Percentiles rank a stretch among this genome's conserved stretches.
Conservation (phyloP, 2,113 vertebrate species). For the Pholis gunnellus region DNA sequence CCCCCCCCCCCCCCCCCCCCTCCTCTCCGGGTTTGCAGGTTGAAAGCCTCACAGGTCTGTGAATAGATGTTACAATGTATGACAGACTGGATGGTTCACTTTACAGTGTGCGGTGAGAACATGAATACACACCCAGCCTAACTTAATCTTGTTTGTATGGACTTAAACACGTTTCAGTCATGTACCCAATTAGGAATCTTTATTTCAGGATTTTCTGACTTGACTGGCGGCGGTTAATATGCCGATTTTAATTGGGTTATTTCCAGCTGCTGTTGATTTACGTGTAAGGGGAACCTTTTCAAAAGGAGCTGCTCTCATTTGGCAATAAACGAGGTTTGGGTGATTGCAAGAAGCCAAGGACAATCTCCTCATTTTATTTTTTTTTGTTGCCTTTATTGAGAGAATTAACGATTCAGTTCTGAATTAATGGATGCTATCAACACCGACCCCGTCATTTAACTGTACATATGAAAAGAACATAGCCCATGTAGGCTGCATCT, state of each 20-base stretch:
- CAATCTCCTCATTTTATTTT: conserved; percentile 3
- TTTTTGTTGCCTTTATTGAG: neutral
- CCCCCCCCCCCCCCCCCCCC: neutral
- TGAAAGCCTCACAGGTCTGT: conserved; percentile 28
- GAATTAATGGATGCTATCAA: conserved; percentile 1
- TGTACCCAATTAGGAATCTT: neutral
- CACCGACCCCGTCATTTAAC: neutral
- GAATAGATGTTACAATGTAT: neutral
- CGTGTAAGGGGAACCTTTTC: conserved; percentile 26
- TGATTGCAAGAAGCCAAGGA: conserved; percentile 18
- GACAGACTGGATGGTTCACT: neutral
- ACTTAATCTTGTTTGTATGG: neutral
- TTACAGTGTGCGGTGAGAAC: neutral
- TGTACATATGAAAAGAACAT: neutral
- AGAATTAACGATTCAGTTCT: neutral
- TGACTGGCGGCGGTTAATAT: conserved; percentile 6
- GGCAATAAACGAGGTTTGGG: conserved; percentile 25
- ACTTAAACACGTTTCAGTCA: neutral
- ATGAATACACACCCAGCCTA: neutral
- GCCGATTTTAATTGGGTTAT: conserved; percentile 49
- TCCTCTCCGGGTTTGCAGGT: neutral
- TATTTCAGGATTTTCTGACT: conserved; percentile 14
- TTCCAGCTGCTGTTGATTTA: conserved; percentile 61
- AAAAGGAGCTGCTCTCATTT: conserved; percentile 38
- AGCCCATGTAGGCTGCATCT: neutral